Percentiles rank a stretch among this genome's conserved stretches.
Evolutionary conservation across 2,797 vertebrate species (phyloP).

Genomic region (Tachyglossus aculeatus): DNA sequence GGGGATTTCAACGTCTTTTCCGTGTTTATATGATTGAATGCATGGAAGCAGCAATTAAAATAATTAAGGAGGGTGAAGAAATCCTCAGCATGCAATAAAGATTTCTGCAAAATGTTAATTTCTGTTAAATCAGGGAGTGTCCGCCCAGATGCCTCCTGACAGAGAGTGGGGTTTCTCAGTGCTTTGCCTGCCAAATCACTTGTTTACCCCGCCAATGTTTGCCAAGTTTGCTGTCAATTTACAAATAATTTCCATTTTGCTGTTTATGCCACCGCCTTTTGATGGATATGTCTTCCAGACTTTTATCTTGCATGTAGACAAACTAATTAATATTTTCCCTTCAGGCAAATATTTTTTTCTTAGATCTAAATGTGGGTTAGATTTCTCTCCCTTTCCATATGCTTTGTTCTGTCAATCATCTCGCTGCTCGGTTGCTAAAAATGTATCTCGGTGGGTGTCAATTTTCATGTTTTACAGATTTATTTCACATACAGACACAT

Average conservation of each 20-base stretch:
- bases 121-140: slow-evolving; percentile 86
- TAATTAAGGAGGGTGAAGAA: slow-evolving; percentile 85
- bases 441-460: slow-evolving; percentile 71
- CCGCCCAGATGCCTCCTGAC: slow-evolving; percentile 88
- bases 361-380: slow-evolving; percentile 94
- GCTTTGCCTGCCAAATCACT: slow-evolving; percentile 82
- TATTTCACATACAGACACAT: slow-evolving; percentile 67
- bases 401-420: slow-evolving; percentile 94
- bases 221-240: slow-evolving; percentile 91
- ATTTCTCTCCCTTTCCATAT: slow-evolving; percentile 88
- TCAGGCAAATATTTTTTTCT: slow-evolving; percentile 96
- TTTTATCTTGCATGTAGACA: slow-evolving; percentile 92
- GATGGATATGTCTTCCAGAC: slow-evolving; percentile 91
- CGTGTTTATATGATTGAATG: slow-evolving; percentile 76
- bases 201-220: slow-evolving; percentile 84
- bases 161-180: slow-evolving; percentile 80
- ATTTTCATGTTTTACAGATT: slow-evolving; percentile 73
- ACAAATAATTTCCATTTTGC: slow-evolving; percentile 92
- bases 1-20: slow-evolving; percentile 73
- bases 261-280: slow-evolving; percentile 88
- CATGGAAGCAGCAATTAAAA: slow-evolving; percentile 85
- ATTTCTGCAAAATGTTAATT: slow-evolving; percentile 89
- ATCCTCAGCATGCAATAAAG: slow-evolving; percentile 86
- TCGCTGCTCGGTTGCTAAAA: slow-evolving; percentile 78
- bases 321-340: slow-evolving; percentile 97